Base-by-base conservation (phyloP, 2,888 invertebrate species). In the Zygogramma bicolorata region DNA sequence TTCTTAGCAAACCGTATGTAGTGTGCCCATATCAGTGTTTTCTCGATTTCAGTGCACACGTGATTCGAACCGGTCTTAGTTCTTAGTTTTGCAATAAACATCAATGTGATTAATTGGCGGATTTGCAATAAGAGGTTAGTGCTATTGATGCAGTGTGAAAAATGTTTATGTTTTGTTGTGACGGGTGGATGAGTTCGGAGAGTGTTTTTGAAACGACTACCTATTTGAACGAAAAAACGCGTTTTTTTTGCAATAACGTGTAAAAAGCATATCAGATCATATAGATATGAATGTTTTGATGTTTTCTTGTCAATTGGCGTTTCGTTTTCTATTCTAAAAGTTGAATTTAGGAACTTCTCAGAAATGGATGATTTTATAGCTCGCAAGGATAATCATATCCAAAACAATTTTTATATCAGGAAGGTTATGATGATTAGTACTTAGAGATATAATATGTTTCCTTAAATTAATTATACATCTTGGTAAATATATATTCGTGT, bases 1-100 rank as follows among this genome's bases (percentile, higher is more conserved):
- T 68, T 67, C 70, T 68, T 59, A 61, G 70, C 57, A 69, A 68
- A 65, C 57, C 34, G 66, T 60, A 73, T 66, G 65, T 61, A 68
- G 69, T 67, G 68, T 46, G 27, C 46, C 27, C 29, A 46, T 46
- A 42, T 46, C 42, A 71, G 61, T 71, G 71, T 71, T 73, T 70
- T 75, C 70, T 62, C 42, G 71, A 71, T 75, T 68, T 68, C 62
- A 70, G 73, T 71, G 70, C 70, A 70, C 71, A 60, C 67, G 57
- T 75, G 71, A 71, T 58, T 60, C 71, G 69, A 74, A 71, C 71
- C 71, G 75, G 71, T 71, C 71, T 69, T 60, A 74, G 73, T 75
- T 71, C 71, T 69, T 60, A 74, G 73, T 75, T 71, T 74, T 74
- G 73, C 70, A 75, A 75, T 61, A 75, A 74, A 73, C 57, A 65